Evolutionary conservation across 1,140 invertebrate species (phyloP).

Genomic region (Trachymyrmex cornetzi): DNA sequence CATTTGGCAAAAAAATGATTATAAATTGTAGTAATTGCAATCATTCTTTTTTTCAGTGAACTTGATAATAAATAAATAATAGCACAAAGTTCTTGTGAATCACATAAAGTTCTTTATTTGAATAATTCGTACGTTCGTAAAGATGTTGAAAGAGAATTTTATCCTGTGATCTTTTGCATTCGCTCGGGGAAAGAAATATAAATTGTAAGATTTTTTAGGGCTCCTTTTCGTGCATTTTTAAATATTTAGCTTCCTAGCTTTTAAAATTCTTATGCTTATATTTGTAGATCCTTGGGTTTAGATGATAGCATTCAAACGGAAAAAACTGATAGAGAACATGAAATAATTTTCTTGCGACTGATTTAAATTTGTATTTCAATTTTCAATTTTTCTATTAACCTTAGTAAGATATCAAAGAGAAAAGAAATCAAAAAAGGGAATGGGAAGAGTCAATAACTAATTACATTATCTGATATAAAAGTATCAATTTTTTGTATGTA

Average conservation of each 20-base stretch:
- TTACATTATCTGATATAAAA: background rate
- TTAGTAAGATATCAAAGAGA: background rate
- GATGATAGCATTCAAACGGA: background rate
- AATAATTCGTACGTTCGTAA: background rate
- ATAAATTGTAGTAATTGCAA: too few species aligned
- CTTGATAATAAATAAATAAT: too few species aligned
- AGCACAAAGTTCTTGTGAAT: background rate
- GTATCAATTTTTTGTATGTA: background rate
- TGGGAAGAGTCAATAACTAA: background rate
- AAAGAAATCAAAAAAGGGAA: too few species aligned
- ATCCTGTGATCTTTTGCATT: background rate
- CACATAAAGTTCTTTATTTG: background rate
- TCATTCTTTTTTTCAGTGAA: too few species aligned
- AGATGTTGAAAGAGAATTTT: slow-evolving; percentile 23
- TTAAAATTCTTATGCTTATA: background rate
- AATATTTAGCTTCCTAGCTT: background rate
- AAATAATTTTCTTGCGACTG: background rate
- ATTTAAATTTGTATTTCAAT: background rate
- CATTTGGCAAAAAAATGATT: too few species aligned
- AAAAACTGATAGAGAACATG: background rate
- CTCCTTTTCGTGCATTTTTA: background rate
- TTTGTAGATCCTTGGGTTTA: background rate
- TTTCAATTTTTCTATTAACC: background rate
- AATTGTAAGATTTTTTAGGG: background rate
- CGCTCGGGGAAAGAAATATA: slow-evolving; percentile 4